Evolutionary conservation across 2,113 vertebrate genomes (phyloP), one percentile per base, ranked within the genome.

Genomic region (Hypocryptadius cinnamomeus): DNA sequence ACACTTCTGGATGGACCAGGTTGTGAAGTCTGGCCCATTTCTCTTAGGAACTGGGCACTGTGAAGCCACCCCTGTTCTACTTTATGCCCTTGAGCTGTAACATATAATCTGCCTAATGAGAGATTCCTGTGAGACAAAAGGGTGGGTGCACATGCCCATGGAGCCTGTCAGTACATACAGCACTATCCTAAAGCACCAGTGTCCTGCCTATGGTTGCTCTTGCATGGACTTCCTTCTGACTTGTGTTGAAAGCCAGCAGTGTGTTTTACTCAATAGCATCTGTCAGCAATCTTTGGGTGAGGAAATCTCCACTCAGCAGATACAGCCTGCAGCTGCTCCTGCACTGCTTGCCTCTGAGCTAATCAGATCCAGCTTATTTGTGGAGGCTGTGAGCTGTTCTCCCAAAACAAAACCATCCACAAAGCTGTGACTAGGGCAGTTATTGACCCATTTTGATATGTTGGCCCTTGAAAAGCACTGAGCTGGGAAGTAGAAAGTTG

Each of bases 261-360:
- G 83, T 88, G 28, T 92, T 95, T 92, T 95, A 68, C 94, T 94
- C 90, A 95, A 93, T 19, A 95, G 83, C 90, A 89, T 93, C 86
- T 93, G 96, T 93, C 86, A 95, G 91, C 95, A 93, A 81, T 90
- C 90, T 92, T 93, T 0, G 44, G 31, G 61, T 92, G 94, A 95
- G 95, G 94, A 95, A 95, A 94, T 89, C 96, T 93, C 88, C 88
- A 92, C 91, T 96, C 83, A 81, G 92, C 80, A 94, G 86, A 93
- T 89, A 93, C 35, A 87, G 88, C 89, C 92, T 87, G 86, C 94
- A 95, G 94, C 96, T 93, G 91, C 73, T 95, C 53, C 94, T 69
- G 45, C 61, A 37, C 83, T 48, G 73, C 70, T 96, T 61, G 89
- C 69, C 80, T 87, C 48, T 87, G 72, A 92, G 57, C 83, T 96